These are phyloP conservation scores for Xenopus laevis DNA, from an alignment of 2,113 vertebrate species.

Conservation along the genomic window DNA sequence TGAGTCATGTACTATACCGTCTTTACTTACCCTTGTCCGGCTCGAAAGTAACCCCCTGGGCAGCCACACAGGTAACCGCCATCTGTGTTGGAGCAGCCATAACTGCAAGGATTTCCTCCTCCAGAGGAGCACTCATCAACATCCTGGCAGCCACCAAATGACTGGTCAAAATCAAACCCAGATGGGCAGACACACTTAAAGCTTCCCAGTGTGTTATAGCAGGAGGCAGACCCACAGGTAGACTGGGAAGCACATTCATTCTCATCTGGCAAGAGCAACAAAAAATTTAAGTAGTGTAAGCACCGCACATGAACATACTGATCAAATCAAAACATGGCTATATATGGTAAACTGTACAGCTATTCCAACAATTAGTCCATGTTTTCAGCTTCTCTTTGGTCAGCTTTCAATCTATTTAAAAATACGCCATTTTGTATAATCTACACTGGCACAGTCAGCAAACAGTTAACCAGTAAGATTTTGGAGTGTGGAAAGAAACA, in stretches of 20 bases:
- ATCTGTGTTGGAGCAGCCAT: slow-evolving; percentile 87
- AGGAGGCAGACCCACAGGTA: slow-evolving; percentile 82
- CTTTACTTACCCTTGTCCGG: slow-evolving; percentile 84
- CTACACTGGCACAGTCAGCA: too few relatives aligned
- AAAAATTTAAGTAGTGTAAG: background rate
- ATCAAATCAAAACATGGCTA: background rate
- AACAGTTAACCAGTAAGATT: too few relatives aligned
- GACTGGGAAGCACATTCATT: slow-evolving; percentile 80
- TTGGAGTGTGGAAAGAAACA: too few relatives aligned
- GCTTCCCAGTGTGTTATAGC: slow-evolving; percentile 91
- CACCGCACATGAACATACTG: too few relatives aligned
- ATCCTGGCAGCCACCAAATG: slow-evolving; percentile 78
- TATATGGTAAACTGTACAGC: background rate
- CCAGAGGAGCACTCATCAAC: slow-evolving; percentile 78
- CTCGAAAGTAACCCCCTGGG: slow-evolving; percentile 83
- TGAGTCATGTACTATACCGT: too few relatives aligned
- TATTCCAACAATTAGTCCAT: too few relatives aligned
- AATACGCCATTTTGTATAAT: too few relatives aligned
- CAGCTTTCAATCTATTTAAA: too few relatives aligned
- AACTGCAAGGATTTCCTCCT: slow-evolving; percentile 76
- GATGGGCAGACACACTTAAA: slow-evolving; percentile 91
- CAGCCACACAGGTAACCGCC: slow-evolving; percentile 90
- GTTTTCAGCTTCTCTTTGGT: too few relatives aligned
- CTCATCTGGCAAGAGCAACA: slow-evolving; percentile 67
- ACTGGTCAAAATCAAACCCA: slow-evolving; percentile 83